Base-by-base conservation (phyloP, 2,113 vertebrate genomes). In the Fukomys damarensis region DNA sequence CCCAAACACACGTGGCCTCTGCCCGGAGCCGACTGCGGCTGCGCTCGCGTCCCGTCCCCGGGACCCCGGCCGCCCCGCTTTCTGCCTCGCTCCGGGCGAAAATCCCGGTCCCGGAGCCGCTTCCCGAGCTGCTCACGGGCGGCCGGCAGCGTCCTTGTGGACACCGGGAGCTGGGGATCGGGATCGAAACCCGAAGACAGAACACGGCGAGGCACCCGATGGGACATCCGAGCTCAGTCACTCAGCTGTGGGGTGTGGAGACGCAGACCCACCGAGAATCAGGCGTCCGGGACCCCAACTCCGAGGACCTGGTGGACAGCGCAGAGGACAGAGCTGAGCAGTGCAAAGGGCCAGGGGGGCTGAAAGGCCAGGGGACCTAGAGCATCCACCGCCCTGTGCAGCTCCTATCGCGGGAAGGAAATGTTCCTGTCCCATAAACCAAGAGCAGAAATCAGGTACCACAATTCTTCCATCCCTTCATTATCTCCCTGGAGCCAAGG, bases 291-390 rank as follows among this genome's bases (percentile, higher is more conserved):
- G 35, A 43, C 52, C 1, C 28, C 38, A 7, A n/a, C 16, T 17
- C 38, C 68, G 19, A 77, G 35, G 13, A 4, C 3, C 32, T 2
- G 14, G 20, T 3, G 17, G 7, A 32, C 11, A 54, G 52, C 17
- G 2, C 32, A 0, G 68, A 5, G 24, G 17, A 38, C 59, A 5
- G 0, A 3, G 26, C 20, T 46, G 32, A 28, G 5, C 11, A 41
- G 28, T 7, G 0, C 38, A 10, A n/a, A 24, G 58, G 5, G 0
- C 19, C 35, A 11, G 72, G 49, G 26, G 9, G 8, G 22, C 52
- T 9, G 22, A 5, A 7, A 26, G 28, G 49, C 16, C 26, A 6
- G 1, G 76, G 17, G n/a, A 12, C 8, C 46, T 5, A 14, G 13
- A 9, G 14, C 13, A 70, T 5, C 49, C 16, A 2, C 13, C 17